phyloP scores from a whole-genome alignment of 1,140 invertebrate genomes.

The Coelopa frigida region DNA sequence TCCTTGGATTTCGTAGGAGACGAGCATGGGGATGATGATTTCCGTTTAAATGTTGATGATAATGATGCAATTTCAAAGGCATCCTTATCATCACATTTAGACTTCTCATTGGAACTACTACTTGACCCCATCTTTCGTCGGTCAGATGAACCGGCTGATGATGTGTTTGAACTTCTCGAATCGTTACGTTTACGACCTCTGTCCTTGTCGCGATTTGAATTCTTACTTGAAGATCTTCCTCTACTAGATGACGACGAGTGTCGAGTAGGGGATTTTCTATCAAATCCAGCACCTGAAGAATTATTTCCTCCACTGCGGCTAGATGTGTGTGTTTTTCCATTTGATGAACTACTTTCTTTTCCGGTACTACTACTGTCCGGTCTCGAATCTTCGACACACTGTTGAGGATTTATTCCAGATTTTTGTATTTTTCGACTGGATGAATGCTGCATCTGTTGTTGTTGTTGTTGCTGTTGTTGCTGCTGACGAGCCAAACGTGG shows the following conservation, averaged over 20 bases:
- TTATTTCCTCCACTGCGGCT: not conserved
- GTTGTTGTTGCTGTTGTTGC: slow-evolving; percentile 31
- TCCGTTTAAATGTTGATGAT: slow-evolving; percentile 23
- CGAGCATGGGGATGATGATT: slow-evolving; percentile 31
- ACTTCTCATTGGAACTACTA: slow-evolving; percentile 11
- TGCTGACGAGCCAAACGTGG: slow-evolving; percentile 52
- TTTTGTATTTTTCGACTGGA: not conserved
- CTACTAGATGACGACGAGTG: too few species aligned
- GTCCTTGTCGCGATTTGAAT: slow-evolving; percentile 10
- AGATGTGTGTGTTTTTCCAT: not conserved
- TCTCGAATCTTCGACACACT: not conserved
- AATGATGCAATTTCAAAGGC: slow-evolving; percentile 21
- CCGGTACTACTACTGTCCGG: slow-evolving; percentile 8
- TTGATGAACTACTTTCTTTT: slow-evolving; percentile 11
- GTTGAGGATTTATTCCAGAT: not conserved
- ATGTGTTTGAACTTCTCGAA: slow-evolving; percentile 34
- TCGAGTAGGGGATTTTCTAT: slow-evolving; percentile 30
- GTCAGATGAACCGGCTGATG: slow-evolving; percentile 22
- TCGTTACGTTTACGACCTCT: slow-evolving; percentile 19
- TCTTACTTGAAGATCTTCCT: too few species aligned
- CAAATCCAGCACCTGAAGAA: not conserved
- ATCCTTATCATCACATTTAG: slow-evolving; percentile 26
- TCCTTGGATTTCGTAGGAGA: slow-evolving; percentile 26
- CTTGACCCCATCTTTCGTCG: slow-evolving; percentile 16
- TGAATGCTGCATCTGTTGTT: slow-evolving; percentile 4